Evolutionary conservation across 2,888 invertebrate genomes (phyloP), one percentile per base, ranked within the genome.

Genomic region (Prostheceraeus crozeri): DNA sequence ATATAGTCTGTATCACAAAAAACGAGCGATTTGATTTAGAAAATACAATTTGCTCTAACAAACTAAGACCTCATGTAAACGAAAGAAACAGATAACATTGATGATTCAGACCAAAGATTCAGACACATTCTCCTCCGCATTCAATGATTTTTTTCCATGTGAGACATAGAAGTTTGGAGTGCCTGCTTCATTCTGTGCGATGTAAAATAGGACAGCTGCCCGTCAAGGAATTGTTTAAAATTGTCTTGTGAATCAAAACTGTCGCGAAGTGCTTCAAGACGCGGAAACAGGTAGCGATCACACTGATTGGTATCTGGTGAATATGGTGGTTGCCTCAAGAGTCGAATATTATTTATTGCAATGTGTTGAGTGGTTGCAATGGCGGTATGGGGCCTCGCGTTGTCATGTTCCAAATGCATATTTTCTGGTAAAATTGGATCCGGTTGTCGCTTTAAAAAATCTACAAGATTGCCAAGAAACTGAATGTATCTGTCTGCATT

Each of bases 221-320:
- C 4, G 28, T n/a, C 28, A 6, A 48, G 48, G 8, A 48, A 48
- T 23, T 48, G 27, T 4, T 30, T 6, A 14, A 48, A 28, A 6
- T 48, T 30, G 23, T 48, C 48, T 10, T 28, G 23, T 48, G 48
- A 48, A 6, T 48, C 14, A 30, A 25, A 48, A 48, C 28, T 8
- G 4, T 6, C 19, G 23, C 48, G 48, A 6, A 48, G 4, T 48
- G 48, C 48, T 14, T 48, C 48, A 10, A 48, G 48, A 28, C 48
- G 4, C 3, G 8, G 23, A 14, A 48, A 48, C 27, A 48, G 23
- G 48, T 14, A 40, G 25, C 48, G 25, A 14, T 48, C 23, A 23
- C 48, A 48, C 25, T 58, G 16, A 58, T 57, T 57, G 4, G 14
- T 8, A 54, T 54, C 54, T 8, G 54, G 54, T n/a, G 54, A 54